Evolutionary conservation across 1,140 invertebrate genomes (phyloP).

Genomic region (Linepithema humile): DNA sequence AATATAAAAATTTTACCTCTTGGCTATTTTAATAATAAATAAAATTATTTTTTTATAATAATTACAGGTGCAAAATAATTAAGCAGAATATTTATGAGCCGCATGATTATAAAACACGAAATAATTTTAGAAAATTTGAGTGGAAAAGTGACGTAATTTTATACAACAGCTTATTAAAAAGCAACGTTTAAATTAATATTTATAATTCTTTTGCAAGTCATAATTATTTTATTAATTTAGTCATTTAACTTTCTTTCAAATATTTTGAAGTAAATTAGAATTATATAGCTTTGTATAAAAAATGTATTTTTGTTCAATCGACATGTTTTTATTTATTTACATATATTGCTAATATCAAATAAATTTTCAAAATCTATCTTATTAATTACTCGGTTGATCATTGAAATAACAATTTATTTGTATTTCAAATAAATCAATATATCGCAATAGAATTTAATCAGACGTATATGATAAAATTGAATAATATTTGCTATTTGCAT

Average conservation of each 20-base stretch:
- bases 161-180: not conserved
- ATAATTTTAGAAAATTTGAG: not conserved
- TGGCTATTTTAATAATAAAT: not conserved
- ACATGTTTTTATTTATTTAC: not conserved
- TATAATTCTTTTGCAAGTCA: not conserved
- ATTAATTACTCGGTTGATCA: not conserved
- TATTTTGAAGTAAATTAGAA: too few species aligned
- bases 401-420: not conserved
- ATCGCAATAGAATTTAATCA: not conserved
- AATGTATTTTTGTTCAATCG: not conserved
- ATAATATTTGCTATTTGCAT: not conserved
- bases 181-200: not conserved
- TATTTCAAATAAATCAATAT: not conserved
- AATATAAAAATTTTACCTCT: not conserved
- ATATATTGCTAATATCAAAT: not conserved
- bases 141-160: not conserved
- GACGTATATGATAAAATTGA: not conserved
- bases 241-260: too few species aligned
- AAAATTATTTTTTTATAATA: not conserved
- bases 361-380: not conserved
- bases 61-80: not conserved
- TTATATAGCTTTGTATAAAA: not conserved
- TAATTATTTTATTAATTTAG: not conserved
- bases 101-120: not conserved
- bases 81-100: not conserved